Evolutionary conservation across 2,888 invertebrate species (phyloP).

Genomic region (Branchipolynoe longqiensis): DNA sequence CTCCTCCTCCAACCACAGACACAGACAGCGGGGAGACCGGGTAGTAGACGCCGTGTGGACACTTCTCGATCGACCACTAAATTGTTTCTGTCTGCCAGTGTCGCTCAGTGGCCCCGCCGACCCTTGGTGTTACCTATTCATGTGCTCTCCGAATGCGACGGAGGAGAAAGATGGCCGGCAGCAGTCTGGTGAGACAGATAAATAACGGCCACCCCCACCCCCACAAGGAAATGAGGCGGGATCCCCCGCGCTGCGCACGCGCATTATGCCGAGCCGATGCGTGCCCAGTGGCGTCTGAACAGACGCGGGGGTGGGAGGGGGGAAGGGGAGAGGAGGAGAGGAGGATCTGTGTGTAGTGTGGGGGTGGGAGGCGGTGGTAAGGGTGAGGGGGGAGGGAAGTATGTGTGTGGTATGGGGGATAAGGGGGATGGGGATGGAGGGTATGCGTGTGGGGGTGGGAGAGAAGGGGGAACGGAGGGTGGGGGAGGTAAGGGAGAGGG

Average conservation of each 20-base stretch:
- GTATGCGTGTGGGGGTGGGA: neutral
- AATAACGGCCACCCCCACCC: neutral
- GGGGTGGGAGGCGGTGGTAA: neutral
- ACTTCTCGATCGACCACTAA: neutral
- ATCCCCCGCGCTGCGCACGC: neutral
- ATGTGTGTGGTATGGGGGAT: neutral
- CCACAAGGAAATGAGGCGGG: neutral
- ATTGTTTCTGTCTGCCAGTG: neutral
- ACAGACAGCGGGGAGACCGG: neutral
- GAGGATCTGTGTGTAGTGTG: neutral
- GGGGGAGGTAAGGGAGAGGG: neutral
- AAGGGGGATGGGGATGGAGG: neutral
- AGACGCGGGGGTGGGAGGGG: neutral
- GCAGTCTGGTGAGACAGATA: neutral
- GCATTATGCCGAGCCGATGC: neutral
- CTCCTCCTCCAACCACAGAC: neutral
- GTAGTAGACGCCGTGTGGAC: no score
- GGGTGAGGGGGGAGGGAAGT: neutral
- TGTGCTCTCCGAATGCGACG: neutral
- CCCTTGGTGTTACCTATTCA: conserved; percentile 3
- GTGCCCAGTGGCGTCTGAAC: neutral
- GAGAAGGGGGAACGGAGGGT: neutral
- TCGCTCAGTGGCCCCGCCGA: no score
- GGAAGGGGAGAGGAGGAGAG: neutral
- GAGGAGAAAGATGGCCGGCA: neutral